A percentile compares a stretch with the other conserved stretches of the same genome.
Conservation (phyloP, 1,140 invertebrate genomes). For the Radopholus similis region DNA sequence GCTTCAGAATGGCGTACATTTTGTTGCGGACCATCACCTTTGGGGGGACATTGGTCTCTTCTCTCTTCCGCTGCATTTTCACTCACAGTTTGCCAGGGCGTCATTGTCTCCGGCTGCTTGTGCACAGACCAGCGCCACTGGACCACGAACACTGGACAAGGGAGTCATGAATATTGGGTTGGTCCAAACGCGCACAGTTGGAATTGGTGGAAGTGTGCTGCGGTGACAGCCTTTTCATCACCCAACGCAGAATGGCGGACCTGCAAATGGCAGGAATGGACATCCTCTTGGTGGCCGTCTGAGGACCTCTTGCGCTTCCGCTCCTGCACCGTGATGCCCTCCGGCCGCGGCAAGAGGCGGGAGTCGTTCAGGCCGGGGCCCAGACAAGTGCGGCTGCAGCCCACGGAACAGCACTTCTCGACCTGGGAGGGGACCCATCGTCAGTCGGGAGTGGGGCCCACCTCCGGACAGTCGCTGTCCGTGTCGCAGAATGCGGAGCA, state of each 20-base stretch:
- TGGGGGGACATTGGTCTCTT: neutral
- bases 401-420: conserved; percentile 42
- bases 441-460: conserved; percentile 28
- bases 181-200: conserved; percentile 18
- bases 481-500: conserved; percentile 48
- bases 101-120: conserved; percentile 42
- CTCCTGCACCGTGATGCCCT: conserved; percentile 45
- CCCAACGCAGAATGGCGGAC: conserved; percentile 52
- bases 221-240: conserved; percentile 43
- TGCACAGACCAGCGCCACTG: conserved; percentile 55
- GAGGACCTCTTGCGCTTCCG: conserved; percentile 48
- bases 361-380: conserved; percentile 33
- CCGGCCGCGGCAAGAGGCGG: conserved; percentile 44
- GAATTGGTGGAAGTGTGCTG: conserved; percentile 45
- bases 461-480: conserved; percentile 49
- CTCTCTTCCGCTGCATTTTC: neutral
- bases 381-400: conserved; percentile 44
- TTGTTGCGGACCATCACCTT: conserved; percentile 46
- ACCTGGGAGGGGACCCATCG: conserved; percentile 25
- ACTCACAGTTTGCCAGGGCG: conserved; percentile 56
- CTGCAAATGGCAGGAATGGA: conserved; percentile 9
- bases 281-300: neutral
- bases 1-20: conserved; percentile 56
- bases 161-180: neutral
- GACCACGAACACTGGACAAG: conserved; percentile 38